These are phyloP conservation scores for Achatina immaculata DNA, from an alignment of 1,140 invertebrate species.

Conservation along the genomic window DNA sequence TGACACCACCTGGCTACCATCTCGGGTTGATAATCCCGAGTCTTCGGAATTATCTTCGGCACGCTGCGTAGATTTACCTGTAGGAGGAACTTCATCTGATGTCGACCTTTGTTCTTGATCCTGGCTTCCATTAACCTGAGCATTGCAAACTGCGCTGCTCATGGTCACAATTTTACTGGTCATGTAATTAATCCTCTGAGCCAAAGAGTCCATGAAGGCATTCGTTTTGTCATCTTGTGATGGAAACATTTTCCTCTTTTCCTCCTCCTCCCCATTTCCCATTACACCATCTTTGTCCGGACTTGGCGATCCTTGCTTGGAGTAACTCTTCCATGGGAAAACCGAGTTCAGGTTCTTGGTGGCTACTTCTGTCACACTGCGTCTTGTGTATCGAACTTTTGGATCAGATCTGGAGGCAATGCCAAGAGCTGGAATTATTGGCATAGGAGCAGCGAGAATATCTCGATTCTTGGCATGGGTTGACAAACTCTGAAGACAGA, in stretches of 20 bases:
- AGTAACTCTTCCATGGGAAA: constrained; percentile 40
- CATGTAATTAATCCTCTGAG: constrained; percentile 38
- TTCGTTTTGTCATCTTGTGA: constrained; percentile 39
- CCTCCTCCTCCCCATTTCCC: constrained; percentile 21
- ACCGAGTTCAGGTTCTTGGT: constrained; percentile 13
- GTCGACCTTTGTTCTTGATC: background rate
- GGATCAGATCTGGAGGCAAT: constrained; percentile 36
- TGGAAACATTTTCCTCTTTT: constrained; percentile 31
- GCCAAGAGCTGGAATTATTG: constrained; percentile 33
- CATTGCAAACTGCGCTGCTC: background rate
- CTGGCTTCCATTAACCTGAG: background rate
- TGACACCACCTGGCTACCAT: background rate
- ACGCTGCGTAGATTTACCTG: background rate
- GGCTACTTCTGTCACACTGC: constrained; percentile 32
- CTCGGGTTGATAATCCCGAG: constrained; percentile 30
- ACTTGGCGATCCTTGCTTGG: constrained; percentile 32
- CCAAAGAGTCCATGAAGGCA: constrained; percentile 36
- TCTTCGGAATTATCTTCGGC: constrained; percentile 16
- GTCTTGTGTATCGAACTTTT: constrained; percentile 14
- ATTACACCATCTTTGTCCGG: constrained; percentile 29
- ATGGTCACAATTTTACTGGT: constrained; percentile 33
- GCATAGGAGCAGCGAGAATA: constrained; percentile 30
- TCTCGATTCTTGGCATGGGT: constrained; percentile 37
- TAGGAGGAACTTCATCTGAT: background rate
- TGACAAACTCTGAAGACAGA: constrained; percentile 27